phyloP scores from a whole-genome alignment of 2,113 vertebrate genomes.

The Ctenomys sociabilis region DNA sequence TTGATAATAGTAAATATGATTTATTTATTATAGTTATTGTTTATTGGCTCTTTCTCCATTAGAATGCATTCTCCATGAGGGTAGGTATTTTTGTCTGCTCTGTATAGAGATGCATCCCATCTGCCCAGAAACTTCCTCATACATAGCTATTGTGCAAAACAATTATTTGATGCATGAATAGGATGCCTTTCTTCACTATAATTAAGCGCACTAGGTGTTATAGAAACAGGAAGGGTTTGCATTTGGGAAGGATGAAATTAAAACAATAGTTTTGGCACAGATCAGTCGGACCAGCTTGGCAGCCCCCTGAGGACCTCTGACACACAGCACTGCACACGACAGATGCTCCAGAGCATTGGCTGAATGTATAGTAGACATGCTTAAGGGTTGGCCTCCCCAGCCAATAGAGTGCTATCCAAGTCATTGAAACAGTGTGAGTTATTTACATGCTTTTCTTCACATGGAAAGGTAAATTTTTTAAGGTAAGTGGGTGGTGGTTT shows the following conservation, averaged over 20 bases:
- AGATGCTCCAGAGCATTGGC: neutral
- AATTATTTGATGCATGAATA: neutral
- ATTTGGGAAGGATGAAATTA: neutral
- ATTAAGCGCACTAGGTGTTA: neutral
- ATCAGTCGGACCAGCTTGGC: neutral
- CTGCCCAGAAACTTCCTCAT: neutral
- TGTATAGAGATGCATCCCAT: neutral
- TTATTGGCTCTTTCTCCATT: neutral
- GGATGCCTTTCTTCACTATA: neutral
- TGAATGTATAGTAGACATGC: neutral
- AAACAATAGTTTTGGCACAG: neutral
- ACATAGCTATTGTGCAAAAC: neutral
- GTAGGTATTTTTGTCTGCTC: neutral
- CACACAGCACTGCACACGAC: neutral
- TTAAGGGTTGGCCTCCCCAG: neutral
- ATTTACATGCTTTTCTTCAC: neutral
- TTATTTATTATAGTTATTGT: neutral
- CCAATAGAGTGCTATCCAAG: neutral
- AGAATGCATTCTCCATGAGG: neutral
- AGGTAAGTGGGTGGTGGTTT: neutral
- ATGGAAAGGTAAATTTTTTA: neutral
- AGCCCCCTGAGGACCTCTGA: neutral
- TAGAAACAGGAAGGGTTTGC: neutral
- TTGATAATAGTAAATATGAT: neutral
- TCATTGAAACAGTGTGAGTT: neutral